Percentiles rank a stretch among this genome's conserved stretches.
Conservation (phyloP, 1,140 invertebrate genomes). For the Triops longicaudatus region DNA sequence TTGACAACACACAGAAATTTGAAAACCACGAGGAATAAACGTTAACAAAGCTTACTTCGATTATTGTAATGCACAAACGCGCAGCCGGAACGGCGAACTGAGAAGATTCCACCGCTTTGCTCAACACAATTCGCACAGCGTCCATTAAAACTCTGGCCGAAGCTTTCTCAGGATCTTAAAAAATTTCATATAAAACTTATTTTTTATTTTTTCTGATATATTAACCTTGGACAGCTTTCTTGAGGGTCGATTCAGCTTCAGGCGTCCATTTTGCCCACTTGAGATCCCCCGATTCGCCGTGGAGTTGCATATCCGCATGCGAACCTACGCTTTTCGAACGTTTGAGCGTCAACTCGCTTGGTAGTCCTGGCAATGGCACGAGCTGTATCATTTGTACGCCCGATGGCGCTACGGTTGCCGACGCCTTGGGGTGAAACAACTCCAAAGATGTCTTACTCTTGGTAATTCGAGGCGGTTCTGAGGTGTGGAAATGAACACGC, state of each 20-base stretch:
- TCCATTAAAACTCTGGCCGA: slow-evolving; percentile 71
- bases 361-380: slow-evolving; percentile 19
- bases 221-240: slow-evolving; percentile 39
- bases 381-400: slow-evolving; percentile 20
- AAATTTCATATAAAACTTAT: slow-evolving; percentile 23
- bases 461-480: slow-evolving; percentile 21
- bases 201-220: slow-evolving; percentile 25
- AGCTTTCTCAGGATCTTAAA: slow-evolving; percentile 64
- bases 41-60: slow-evolving; percentile 49
- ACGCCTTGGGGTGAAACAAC: slow-evolving; percentile 20
- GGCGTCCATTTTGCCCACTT: slow-evolving; percentile 63
- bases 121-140: slow-evolving; percentile 66
- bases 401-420: slow-evolving; percentile 16
- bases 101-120: slow-evolving; percentile 64
- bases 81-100: slow-evolving; percentile 68
- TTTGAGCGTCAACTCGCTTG: slow-evolving; percentile 45
- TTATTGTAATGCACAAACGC: slow-evolving; percentile 69
- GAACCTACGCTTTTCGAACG: slow-evolving; percentile 70
- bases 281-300: slow-evolving; percentile 48
- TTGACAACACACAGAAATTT: too few relatives aligned
- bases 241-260: slow-evolving; percentile 59
- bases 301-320: slow-evolving; percentile 34
- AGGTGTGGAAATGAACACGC: slow-evolving; percentile 18
- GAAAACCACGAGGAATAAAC: too few relatives aligned
- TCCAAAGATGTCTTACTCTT: slow-evolving; percentile 28